Conservation (phyloP, 2,113 vertebrate genomes). For the Spilogale gracilis region DNA sequence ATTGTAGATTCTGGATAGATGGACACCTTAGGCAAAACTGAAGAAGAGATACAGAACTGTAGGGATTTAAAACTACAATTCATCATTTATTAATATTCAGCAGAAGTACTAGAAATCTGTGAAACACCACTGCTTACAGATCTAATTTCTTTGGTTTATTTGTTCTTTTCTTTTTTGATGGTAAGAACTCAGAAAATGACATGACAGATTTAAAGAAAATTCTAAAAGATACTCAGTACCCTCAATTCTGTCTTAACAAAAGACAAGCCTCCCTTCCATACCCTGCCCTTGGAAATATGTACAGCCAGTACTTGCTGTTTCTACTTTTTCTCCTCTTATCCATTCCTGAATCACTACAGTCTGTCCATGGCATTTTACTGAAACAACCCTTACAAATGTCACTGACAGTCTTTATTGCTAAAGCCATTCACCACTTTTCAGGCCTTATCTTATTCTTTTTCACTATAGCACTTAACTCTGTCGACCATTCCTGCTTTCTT, state of each 20-base stretch:
- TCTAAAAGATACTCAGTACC: slow-evolving; percentile 15
- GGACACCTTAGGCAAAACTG: slow-evolving; percentile 51
- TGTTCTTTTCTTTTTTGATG: slow-evolving; percentile 11
- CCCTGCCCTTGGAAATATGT: not conserved
- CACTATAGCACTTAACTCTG: not conserved
- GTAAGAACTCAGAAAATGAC: slow-evolving; percentile 67
- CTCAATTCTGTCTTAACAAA: slow-evolving; percentile 34
- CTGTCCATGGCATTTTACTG: not conserved
- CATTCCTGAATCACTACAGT: slow-evolving; percentile 27
- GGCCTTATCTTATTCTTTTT: not conserved
- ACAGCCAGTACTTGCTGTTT: not conserved
- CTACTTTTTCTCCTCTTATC: not conserved
- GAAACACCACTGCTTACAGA: slow-evolving; percentile 54
- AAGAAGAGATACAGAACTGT: slow-evolving; percentile 53
- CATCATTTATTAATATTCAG: slow-evolving; percentile 72
- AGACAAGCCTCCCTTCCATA: not conserved
- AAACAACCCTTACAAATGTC: slow-evolving; percentile 49
- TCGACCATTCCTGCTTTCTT: not conserved
- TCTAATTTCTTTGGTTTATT: slow-evolving; percentile 13
- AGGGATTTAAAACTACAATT: slow-evolving; percentile 53
- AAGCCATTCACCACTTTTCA: slow-evolving; percentile 33
- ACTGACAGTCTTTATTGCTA: slow-evolving; percentile 25
- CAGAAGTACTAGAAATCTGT: slow-evolving; percentile 41
- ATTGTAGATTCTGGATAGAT: slow-evolving; percentile 48
- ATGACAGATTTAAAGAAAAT: slow-evolving; percentile 56